Evolutionary conservation across 2,113 vertebrate genomes (phyloP).

Genomic region (Gallinago jamesoni): DNA sequence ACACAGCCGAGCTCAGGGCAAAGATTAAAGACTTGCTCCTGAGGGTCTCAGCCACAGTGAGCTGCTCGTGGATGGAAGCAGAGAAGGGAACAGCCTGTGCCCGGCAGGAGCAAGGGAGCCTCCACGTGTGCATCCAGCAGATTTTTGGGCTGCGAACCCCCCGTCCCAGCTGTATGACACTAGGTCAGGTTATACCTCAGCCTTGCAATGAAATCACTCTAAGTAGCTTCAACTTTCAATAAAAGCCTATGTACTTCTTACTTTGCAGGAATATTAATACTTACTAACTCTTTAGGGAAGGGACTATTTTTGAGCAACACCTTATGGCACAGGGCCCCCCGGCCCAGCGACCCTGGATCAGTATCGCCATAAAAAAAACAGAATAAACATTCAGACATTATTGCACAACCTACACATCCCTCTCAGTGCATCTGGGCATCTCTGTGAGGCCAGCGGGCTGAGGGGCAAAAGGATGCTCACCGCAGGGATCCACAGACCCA

Average conservation of each 20-base stretch:
- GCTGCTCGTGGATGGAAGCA: neutral
- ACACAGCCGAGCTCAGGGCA: conserved; percentile 15
- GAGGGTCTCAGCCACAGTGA: neutral
- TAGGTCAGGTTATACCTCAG: neutral
- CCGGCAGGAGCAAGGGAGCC: neutral
- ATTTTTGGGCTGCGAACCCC: neutral
- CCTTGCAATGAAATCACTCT: neutral
- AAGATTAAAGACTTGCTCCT: neutral
- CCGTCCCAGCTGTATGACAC: neutral
- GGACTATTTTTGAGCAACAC: neutral
- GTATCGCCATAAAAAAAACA: neutral
- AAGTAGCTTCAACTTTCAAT: neutral
- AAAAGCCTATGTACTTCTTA: neutral
- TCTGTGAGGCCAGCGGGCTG: neutral
- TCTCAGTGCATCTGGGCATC: neutral
- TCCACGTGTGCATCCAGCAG: rapidly evolving
- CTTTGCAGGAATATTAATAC: neutral
- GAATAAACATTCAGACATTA: neutral
- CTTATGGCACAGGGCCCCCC: neutral
- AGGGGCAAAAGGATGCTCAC: neutral
- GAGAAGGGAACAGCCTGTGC: neutral
- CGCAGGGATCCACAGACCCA: neutral
- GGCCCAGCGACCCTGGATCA: neutral
- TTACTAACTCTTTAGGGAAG: neutral
- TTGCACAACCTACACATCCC: neutral